These are phyloP conservation scores for Blastomussa wellsi DNA, from an alignment of 92 coral and sea anemone species.

Conservation along the genomic window DNA sequence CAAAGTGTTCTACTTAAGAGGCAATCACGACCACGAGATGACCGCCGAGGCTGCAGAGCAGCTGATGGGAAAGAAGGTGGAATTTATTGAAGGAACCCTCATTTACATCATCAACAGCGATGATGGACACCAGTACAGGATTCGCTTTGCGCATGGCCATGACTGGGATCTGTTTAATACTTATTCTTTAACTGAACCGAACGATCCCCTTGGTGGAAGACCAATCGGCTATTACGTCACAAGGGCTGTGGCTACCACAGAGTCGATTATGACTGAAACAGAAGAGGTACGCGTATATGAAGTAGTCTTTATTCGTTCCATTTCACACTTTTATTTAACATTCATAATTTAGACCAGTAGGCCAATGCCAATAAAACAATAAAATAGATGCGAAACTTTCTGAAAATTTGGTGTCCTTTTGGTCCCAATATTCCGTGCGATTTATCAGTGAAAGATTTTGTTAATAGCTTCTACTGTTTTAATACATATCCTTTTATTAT, in stretches of 20 bases:
- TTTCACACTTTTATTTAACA: not conserved
- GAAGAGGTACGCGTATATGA: slow-evolving; percentile 10
- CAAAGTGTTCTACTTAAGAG: slow-evolving; percentile 38
- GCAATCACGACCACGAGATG: slow-evolving; percentile 46
- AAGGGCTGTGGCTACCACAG: slow-evolving; percentile 30
- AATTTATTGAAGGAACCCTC: slow-evolving; percentile 35
- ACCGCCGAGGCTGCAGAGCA: not conserved
- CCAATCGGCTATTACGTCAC: slow-evolving; percentile 46
- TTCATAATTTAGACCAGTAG: not conserved
- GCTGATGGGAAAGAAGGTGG: slow-evolving; percentile 29
- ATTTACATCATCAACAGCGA: slow-evolving; percentile 25
- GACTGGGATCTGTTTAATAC: slow-evolving; percentile 50
- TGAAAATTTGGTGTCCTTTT: too few relatives aligned
- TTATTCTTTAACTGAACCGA: slow-evolving; percentile 6
- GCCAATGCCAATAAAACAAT: too few relatives aligned
- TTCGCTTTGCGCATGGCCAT: slow-evolving; percentile 47
- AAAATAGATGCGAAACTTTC: too few relatives aligned
- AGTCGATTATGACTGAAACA: slow-evolving; percentile 5
- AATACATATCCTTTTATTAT: too few relatives aligned
- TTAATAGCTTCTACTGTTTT: too few relatives aligned
- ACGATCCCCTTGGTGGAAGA: slow-evolving; percentile 24
- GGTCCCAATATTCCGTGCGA: too few relatives aligned
- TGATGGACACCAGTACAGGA: slow-evolving; percentile 28
- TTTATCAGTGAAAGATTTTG: too few relatives aligned
- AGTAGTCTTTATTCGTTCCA: too few relatives aligned